Evolutionary conservation across 2,888 invertebrate genomes (phyloP).

Genomic region (Dendrolimus houi): DNA sequence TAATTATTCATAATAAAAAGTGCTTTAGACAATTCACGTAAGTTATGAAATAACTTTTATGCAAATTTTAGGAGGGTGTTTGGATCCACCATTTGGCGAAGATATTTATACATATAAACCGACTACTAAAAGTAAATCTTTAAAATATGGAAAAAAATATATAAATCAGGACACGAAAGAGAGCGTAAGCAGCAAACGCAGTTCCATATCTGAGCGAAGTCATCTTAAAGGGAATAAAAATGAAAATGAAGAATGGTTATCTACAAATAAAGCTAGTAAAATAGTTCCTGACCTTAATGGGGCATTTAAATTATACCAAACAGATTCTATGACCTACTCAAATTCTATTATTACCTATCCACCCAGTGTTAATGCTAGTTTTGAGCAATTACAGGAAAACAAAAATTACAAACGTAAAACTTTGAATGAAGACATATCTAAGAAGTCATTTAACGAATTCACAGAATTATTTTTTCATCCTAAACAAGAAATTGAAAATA

Average conservation of each 20-base stretch:
- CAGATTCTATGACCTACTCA: conserved; percentile 24
- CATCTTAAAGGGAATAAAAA: conserved; percentile 18
- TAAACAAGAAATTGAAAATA: conserved; percentile 14
- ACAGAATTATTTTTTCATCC: conserved; percentile 26
- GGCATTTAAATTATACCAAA: conserved; percentile 8
- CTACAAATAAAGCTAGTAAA: conserved; percentile 5
- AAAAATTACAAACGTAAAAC: conserved; percentile 14
- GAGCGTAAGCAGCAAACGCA: not conserved
- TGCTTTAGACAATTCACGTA: no score
- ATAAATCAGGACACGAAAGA: no score
- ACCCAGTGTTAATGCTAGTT: conserved; percentile 22
- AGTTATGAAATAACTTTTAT: no score
- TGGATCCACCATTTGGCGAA: conserved; percentile 59
- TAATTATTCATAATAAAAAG: no score
- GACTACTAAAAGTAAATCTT: conserved; percentile 3
- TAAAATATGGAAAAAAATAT: no score
- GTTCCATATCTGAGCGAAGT: conserved; percentile 17
- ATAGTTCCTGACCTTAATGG: conserved; percentile 7
- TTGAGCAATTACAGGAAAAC: conserved; percentile 14
- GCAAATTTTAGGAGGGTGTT: conserved; percentile 49
- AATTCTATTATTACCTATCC: conserved; percentile 49
- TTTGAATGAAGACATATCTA: conserved; percentile 13
- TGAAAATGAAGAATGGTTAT: conserved; percentile 3
- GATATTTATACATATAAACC: conserved; percentile 47
- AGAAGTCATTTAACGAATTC: conserved; percentile 18